phyloP scores from a whole-genome alignment of 2,797 vertebrate species.

The Chrosomus eos region DNA sequence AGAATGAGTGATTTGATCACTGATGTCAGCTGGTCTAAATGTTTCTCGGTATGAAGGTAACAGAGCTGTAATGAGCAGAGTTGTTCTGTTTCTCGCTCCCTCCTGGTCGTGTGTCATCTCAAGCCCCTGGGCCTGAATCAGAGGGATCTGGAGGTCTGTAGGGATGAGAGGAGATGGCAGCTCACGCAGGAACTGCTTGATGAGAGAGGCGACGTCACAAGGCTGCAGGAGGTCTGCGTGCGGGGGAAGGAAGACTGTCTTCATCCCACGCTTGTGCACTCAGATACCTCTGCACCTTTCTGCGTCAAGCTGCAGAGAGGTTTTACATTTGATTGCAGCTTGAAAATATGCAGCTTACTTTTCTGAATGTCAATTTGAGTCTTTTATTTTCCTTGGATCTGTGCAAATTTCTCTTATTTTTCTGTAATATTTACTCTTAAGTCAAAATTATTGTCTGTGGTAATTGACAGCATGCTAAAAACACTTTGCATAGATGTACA shows the following conservation, averaged over 20 bases:
- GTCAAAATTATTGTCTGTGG: not conserved
- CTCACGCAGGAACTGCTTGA: conserved; percentile 74
- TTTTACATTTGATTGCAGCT: conserved; percentile 25
- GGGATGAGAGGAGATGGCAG: conserved; percentile 68
- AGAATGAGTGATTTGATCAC: conserved; percentile 66
- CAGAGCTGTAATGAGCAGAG: conserved; percentile 63
- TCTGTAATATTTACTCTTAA: not conserved
- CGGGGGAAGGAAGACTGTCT: conserved; percentile 50
- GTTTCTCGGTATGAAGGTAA: conserved; percentile 64
- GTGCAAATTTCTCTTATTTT: not conserved
- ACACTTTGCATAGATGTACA: not conserved
- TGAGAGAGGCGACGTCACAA: conserved; percentile 68
- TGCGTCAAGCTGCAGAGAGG: conserved; percentile 62
- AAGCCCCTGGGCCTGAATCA: conserved; percentile 68
- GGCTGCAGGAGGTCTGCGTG: conserved; percentile 59
- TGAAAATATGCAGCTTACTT: too few species aligned
- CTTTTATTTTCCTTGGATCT: not conserved
- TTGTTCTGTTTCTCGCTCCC: conserved; percentile 49
- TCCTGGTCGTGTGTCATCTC: conserved; percentile 31
- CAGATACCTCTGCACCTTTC: conserved; percentile 69
- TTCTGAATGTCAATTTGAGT: not conserved
- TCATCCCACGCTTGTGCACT: conserved; percentile 53
- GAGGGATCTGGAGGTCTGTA: conserved; percentile 61
- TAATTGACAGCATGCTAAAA: not conserved
- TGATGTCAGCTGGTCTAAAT: conserved; percentile 64